Evolutionary conservation across 2,888 invertebrate genomes (phyloP).

Genomic region (Drosophila fulvimacula): DNA sequence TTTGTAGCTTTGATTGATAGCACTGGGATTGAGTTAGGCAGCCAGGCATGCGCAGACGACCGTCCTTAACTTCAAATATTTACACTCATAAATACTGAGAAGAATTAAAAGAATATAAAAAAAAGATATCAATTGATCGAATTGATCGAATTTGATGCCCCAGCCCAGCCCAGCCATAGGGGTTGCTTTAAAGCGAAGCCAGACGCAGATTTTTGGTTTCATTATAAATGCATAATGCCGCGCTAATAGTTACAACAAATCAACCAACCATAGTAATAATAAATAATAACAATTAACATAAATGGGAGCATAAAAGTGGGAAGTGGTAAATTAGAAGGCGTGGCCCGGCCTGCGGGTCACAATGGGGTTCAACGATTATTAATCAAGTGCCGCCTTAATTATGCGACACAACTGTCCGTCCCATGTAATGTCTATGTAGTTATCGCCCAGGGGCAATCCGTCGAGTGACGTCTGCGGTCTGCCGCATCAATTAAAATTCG

Average conservation of each 20-base stretch:
- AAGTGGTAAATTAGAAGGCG: conserved; percentile 47
- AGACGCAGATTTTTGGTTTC: conserved; percentile 62
- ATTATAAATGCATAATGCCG: conserved; percentile 65
- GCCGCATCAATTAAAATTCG: conserved; percentile 79
- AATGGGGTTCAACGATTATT: conserved; percentile 75
- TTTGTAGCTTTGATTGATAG: conserved; percentile 69
- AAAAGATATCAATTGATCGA: conserved; percentile 61
- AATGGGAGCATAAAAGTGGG: conserved; percentile 13
- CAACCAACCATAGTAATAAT: conserved; percentile 49
- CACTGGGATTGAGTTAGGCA: conserved; percentile 49
- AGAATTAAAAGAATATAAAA: conserved; percentile 25
- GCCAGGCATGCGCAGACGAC: conserved; percentile 7
- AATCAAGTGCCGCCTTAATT: conserved; percentile 75
- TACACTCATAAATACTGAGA: conserved; percentile 71
- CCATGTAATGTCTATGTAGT: conserved; percentile 37
- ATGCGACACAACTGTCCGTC: conserved; percentile 41
- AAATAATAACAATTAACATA: conserved; percentile 35
- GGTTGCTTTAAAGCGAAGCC: conserved; percentile 57
- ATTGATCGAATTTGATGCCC: conserved; percentile 34
- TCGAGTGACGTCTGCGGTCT: conserved; percentile 56
- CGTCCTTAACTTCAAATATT: conserved; percentile 67
- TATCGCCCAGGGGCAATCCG: conserved; percentile 42
- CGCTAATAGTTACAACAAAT: conserved; percentile 72
- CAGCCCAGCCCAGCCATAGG: conserved; percentile 19
- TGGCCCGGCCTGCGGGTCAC: conserved; percentile 59